Percentiles rank a stretch among this genome's conserved stretches.
These are phyloP conservation scores for Uromys caudimaculatus DNA, from an alignment of 2,797 vertebrate genomes.

Conservation along the genomic window DNA sequence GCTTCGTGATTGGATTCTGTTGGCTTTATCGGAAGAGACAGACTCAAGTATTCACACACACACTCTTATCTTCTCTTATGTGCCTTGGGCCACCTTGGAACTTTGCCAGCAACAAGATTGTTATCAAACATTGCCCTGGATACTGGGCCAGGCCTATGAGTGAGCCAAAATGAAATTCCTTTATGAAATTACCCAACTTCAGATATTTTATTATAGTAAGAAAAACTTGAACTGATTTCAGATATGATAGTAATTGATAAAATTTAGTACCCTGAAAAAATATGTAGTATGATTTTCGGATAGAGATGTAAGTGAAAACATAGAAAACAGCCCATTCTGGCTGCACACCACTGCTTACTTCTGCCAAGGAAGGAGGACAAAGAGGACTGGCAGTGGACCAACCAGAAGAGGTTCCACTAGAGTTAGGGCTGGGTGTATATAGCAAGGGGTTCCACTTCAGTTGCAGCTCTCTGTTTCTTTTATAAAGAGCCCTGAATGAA, in stretches of 20 bases:
- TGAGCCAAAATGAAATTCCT: background rate
- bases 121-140: background rate
- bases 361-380: background rate
- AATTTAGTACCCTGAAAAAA: background rate
- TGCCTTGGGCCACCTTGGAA: background rate
- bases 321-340: background rate
- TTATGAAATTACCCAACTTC: background rate
- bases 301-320: background rate
- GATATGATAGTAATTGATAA: constrained; percentile 4
- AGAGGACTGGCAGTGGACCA: background rate
- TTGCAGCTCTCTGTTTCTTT: background rate
- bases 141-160: background rate
- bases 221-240: background rate
- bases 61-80: background rate
- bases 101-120: background rate
- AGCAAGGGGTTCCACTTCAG: too few relatives aligned
- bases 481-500: background rate
- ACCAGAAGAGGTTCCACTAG: background rate
- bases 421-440: background rate
- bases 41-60: too few relatives aligned
- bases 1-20: too few relatives aligned
- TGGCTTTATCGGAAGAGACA: background rate
- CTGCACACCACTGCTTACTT: background rate
- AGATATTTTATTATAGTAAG: background rate
- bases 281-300: background rate